Conservation (phyloP, 2,797 vertebrate species). For the Pantherophis vulpinus region DNA sequence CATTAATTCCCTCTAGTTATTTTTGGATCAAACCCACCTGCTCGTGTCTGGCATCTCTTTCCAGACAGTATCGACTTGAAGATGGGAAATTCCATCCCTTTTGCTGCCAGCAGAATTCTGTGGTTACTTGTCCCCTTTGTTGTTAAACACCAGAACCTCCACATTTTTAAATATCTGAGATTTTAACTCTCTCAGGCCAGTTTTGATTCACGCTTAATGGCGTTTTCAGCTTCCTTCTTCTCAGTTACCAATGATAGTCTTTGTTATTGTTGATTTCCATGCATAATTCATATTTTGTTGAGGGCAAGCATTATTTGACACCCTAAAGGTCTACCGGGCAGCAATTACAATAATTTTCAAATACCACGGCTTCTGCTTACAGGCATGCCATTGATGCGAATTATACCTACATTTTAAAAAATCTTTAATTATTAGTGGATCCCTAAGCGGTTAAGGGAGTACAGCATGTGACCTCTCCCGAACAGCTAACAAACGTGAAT, state of each 20-base stretch:
- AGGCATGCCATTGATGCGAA: neutral
- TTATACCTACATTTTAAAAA: neutral
- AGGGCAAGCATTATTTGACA: neutral
- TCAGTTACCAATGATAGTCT: neutral
- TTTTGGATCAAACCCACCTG: conserved; percentile 28
- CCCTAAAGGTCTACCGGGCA: neutral
- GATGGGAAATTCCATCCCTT: conserved; percentile 21
- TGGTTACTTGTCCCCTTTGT: neutral
- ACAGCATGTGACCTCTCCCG: neutral
- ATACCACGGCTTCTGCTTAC: neutral
- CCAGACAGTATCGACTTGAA: neutral
- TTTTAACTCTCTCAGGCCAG: neutral
- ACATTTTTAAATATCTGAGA: neutral
- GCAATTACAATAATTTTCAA: neutral
- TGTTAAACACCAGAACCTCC: neutral
- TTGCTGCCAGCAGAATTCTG: neutral
- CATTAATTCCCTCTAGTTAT: conserved; percentile 28
- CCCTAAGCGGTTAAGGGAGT: neutral
- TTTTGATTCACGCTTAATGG: neutral
- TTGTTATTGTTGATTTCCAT: neutral
- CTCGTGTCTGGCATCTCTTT: conserved; percentile 22
- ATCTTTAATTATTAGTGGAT: neutral
- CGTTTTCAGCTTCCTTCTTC: neutral
- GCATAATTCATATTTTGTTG: neutral
- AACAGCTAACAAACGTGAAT: neutral